A percentile compares a stretch with the other conserved stretches of the same genome.
phyloP scores from a whole-genome alignment of 2,113 vertebrate species.

The Pteruthius melanotis region DNA sequence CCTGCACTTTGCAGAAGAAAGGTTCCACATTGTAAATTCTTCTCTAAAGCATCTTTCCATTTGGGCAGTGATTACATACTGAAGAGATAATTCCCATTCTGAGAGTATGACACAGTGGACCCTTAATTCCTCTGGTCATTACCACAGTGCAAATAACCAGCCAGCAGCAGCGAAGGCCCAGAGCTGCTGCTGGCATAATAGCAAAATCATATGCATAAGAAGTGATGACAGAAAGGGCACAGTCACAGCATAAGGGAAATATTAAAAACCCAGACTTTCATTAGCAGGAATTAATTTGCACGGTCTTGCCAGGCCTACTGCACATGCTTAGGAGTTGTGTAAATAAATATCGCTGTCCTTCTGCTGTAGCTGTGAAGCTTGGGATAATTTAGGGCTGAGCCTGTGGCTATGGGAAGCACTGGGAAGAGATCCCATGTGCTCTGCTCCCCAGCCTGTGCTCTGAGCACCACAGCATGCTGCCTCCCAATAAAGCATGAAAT shows the following conservation, averaged over 20 bases:
- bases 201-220: neutral
- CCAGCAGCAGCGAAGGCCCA: neutral
- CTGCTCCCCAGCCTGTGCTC: neutral
- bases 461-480: neutral
- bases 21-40: neutral
- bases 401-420: neutral
- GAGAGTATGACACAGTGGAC: neutral
- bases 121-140: neutral
- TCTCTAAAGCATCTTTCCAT: neutral
- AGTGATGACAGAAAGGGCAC: neutral
- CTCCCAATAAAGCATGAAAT: neutral
- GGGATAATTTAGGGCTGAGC: neutral
- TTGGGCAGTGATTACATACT: neutral
- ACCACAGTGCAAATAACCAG: neutral
- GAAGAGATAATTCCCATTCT: neutral
- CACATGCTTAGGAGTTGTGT: neutral
- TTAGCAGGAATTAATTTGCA: conserved; percentile 29
- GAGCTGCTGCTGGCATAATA: neutral
- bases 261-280: neutral
- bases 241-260: neutral
- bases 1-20: neutral
- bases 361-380: neutral
- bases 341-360: neutral
- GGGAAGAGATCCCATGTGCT: neutral
- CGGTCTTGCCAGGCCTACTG: neutral